These are phyloP conservation scores for Fundulus diaphanus DNA, from an alignment of 2,797 vertebrate genomes.

Conservation along the genomic window DNA sequence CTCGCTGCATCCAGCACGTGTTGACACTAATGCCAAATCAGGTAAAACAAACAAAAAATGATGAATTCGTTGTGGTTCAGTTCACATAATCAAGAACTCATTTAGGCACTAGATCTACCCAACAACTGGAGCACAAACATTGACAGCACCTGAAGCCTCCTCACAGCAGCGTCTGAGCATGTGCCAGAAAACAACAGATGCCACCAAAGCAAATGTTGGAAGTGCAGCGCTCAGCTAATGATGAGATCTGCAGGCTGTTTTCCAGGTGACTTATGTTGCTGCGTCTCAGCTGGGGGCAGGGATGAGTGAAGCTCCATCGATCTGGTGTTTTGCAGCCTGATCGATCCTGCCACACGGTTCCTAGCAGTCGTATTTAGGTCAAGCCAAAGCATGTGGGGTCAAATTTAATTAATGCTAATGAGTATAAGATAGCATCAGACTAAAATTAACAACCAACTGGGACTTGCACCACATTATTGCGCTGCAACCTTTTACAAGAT, in stretches of 20 bases:
- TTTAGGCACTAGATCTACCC: slow-evolving; percentile 14
- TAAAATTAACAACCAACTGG: slow-evolving; percentile 32
- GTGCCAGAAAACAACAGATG: slow-evolving; percentile 70
- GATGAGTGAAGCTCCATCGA: slow-evolving; percentile 70
- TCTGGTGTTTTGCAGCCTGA: slow-evolving; percentile 48
- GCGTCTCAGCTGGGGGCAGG: slow-evolving; percentile 53
- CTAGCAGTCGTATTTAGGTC: slow-evolving; percentile 56
- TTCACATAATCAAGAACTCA: slow-evolving; percentile 20
- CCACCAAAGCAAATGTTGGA: slow-evolving; percentile 72
- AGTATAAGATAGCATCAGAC: slow-evolving; percentile 14
- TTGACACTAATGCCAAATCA: neutral
- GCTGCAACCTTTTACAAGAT: slow-evolving; percentile 12
- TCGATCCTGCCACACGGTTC: slow-evolving; percentile 49
- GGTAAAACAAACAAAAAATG: slow-evolving; percentile 4
- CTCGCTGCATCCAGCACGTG: neutral
- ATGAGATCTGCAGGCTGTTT: slow-evolving; percentile 54
- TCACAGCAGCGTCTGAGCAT: slow-evolving; percentile 51
- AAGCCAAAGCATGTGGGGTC: slow-evolving; percentile 22
- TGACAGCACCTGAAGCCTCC: slow-evolving; percentile 50
- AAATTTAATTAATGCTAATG: slow-evolving; percentile 45
- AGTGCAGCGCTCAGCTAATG: slow-evolving; percentile 68
- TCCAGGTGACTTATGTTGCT: slow-evolving; percentile 72
- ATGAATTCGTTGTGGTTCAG: slow-evolving; percentile 12
- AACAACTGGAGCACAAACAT: slow-evolving; percentile 43
- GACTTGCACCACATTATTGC: slow-evolving; percentile 5